Evolutionary conservation across 2,888 invertebrate species (phyloP), one percentile per base, ranked within the genome.

Genomic region (Troglohyphantes excavatus): DNA sequence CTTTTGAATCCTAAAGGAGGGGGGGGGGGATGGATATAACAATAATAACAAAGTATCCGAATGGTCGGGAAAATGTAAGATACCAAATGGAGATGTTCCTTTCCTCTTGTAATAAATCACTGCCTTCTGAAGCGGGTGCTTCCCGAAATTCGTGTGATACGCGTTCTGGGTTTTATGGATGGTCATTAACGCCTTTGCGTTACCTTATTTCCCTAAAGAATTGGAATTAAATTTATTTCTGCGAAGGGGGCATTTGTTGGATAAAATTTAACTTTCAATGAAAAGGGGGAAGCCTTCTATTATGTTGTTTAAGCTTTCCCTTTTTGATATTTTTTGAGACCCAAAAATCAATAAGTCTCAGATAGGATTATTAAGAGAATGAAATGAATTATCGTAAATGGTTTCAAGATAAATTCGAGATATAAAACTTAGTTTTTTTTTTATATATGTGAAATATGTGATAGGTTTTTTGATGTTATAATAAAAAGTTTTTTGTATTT

Each of bases 151-250:
- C 68, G 21, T 68, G 61, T 85, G 43, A 75, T 53, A 53, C 46
- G 53, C 53, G 33, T 84, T 65, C n/a, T 2, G 27, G 26, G 59
- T 21, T 85, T 85, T 85, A 85, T 85, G 76, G 85, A 70, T 59
- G 72, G 61, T 85, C 78, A 85, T 85, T 85, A 85, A 76, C 85
- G 68, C 85, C 29, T 33, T 59, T 17, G 43, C 59, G 27, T 68
- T 78, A 59, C 78, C 27, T 67, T 59, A 70, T 85, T 78, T 76
- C 27, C 75, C 59, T 39, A 19, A 46, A 67, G 75, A 67, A 84
- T 67, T 46, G 75, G 61, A 85, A 85, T 85, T 85, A 78, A 85
- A 85, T 70, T 68, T 78, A 43, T 85, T 78, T 78, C 67, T 67
- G 23, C 17, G 33, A 9, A 5, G 17, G n/a, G n/a, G n/a, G n/a